Conservation (phyloP, 2,888 invertebrate species). For the Sepioteuthis lessoniana region DNA sequence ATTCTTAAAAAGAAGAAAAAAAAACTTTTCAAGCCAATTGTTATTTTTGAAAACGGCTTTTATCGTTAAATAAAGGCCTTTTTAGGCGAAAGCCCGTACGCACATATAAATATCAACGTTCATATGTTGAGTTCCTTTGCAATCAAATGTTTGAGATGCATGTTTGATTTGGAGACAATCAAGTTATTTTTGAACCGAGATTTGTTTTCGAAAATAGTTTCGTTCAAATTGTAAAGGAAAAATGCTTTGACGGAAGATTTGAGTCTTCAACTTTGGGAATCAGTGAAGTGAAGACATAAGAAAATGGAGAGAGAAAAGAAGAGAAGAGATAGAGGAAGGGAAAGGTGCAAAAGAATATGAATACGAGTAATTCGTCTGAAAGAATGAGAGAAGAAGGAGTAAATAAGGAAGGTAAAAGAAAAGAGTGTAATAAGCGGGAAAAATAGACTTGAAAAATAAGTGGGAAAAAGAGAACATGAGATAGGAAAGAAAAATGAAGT, state of each 20-base stretch:
- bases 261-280: not conserved
- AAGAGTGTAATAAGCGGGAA: not conserved
- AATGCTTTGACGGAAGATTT: not conserved
- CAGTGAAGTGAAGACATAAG: not conserved
- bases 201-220: not conserved
- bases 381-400: no score
- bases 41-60: not conserved
- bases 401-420: no score
- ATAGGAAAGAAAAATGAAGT: not conserved
- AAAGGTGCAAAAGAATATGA: no score
- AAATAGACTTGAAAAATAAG: not conserved
- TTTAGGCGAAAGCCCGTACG: not conserved
- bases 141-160: not conserved
- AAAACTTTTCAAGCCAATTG: not conserved
- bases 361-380: no score
- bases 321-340: not conserved
- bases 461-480: no score
- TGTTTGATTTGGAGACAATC: not conserved
- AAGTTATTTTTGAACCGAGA: not conserved
- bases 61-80: not conserved
- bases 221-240: not conserved
- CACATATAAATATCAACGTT: not conserved
- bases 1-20: not conserved
- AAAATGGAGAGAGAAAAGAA: not conserved
- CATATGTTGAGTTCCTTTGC: not conserved